Conservation (phyloP, 2,888 invertebrate species). For the Ypsolopha scabrella region DNA sequence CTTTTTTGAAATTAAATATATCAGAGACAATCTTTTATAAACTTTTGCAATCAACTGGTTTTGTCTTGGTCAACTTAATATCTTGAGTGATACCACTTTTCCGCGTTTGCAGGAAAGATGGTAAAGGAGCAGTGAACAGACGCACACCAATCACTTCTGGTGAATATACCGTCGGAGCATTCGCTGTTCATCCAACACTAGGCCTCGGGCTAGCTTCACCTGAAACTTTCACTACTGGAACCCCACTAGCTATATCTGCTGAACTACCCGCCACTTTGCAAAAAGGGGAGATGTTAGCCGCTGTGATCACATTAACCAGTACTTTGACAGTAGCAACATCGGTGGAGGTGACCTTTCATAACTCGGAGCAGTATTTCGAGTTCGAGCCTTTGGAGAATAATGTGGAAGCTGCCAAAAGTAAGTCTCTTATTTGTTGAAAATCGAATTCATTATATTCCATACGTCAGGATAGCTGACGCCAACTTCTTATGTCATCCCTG, state of each 20-base stretch:
- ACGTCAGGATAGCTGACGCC: too few species aligned
- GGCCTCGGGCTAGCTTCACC: slow-evolving; percentile 52
- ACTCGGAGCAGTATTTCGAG: slow-evolving; percentile 82
- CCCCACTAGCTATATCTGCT: slow-evolving; percentile 84
- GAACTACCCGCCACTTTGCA: slow-evolving; percentile 91
- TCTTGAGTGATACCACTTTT: neutral
- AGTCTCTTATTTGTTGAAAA: slow-evolving; percentile 21
- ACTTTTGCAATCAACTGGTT: too few species aligned
- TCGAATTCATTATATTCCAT: too few species aligned
- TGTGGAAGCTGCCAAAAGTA: slow-evolving; percentile 78
- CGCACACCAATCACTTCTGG: slow-evolving; percentile 45
- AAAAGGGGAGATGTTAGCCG: slow-evolving; percentile 89
- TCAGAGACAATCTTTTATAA: too few species aligned
- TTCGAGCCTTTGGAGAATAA: slow-evolving; percentile 85
- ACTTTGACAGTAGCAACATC: slow-evolving; percentile 82
- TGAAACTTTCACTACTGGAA: slow-evolving; percentile 38
- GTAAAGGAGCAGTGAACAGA: slow-evolving; percentile 46
- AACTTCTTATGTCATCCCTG: too few species aligned
- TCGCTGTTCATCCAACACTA: slow-evolving; percentile 53
- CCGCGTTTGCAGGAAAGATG: slow-evolving; percentile 35
- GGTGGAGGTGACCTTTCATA: slow-evolving; percentile 87
- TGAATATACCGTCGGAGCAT: slow-evolving; percentile 50
- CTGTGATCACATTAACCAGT: slow-evolving; percentile 91
- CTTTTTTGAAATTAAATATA: too few species aligned
- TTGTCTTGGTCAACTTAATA: neutral